Base-by-base conservation (phyloP, 2,888 invertebrate genomes). In the Conistra vaccinii region DNA sequence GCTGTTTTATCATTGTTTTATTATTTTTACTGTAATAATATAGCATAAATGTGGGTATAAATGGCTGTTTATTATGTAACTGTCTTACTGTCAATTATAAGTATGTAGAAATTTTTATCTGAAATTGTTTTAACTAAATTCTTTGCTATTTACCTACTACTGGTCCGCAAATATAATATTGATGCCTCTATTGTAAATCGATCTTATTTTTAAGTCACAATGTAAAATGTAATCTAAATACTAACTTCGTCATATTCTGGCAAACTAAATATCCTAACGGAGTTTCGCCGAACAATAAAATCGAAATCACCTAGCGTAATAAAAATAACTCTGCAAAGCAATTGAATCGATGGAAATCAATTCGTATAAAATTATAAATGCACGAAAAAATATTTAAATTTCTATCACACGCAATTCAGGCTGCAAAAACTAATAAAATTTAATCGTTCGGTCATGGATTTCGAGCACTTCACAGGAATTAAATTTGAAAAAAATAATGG, bases 31-130 rank as follows among this genome's bases (percentile, higher is more conserved):
- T 65, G 14, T 66, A 39, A 48, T 66, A 78, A 63, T 63, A 67
- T 80, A 86, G 77, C 58, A 55, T 81, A 60, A 76, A 71, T 80
- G 72, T 78, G 66, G 51, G 35, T 78, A 79, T 80, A 78, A 72
- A 87, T 85, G 81, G 80, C 80, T 82, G 76, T 85, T 75, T 85
- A 71, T 74, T 84, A 78, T 53, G 66, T 81, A 87, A 85, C 57
- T 88, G 77, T 87, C 72, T 85, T 80, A 87, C 53, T 83, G 87
- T 87, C 87, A 87, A 87, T 87, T 87, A 87, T 81, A 83, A 80
- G 69, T 80, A 69, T 35, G 62, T 88, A 86, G 81, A 74, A 73
- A 51, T 60, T 29, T 60, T 71, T 63, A 60, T 72, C 61, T 35
- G 42, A 66, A 60, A 68, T 73, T 61, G 26, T 77, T 81, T 88